Evolutionary conservation across 2,797 vertebrate species (phyloP), one percentile per base, ranked within the genome.

Genomic region (Pelochelys cantorii): DNA sequence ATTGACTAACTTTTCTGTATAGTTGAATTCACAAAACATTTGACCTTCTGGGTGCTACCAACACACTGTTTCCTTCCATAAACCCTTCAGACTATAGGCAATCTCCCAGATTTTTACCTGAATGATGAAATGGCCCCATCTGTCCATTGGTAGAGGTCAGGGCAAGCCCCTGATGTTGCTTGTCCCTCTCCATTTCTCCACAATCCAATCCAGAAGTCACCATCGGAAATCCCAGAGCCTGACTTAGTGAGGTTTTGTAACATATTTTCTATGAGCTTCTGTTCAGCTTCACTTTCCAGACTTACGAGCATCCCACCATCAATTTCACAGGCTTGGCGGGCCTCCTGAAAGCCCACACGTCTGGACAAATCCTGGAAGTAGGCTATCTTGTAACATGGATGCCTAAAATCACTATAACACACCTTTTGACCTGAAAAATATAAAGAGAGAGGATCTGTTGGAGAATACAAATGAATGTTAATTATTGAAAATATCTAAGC

Each of bases 131-230:
- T 94, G 77, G 98, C 99, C 85, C 98, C 98, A n/a, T 99, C 99
- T 0, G 98, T 98, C 99, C 99, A 99, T 79, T 96, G 97, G 97
- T 99, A 99, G 48, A 99, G 98, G 84, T 99, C 98, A 0, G 98
- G 98, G 95, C 99, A 99, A 81, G 98, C 97, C 65, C 98, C 96
- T 11, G 98, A 97, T 1, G 97, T 97, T 20, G 98, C 97, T 75
- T 98, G 97, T 0, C 97, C 97, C 15, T 99, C 98, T 0, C 93
- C 97, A 15, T 98, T 98, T 27, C 99, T 98, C 90, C 98, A 99
- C 94, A 99, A 97, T 5, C 99, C 99, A 12, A 99, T 99, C 99
- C 99, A 99, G 98, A 99, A 99, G 84, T 99, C 99, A 0, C 99
- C 99, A 18, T 99, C 99, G 0, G 98, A 98, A 90, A 99, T 98